Base-by-base conservation (phyloP, 1,140 invertebrate genomes). In the Drosophila serrata region DNA sequence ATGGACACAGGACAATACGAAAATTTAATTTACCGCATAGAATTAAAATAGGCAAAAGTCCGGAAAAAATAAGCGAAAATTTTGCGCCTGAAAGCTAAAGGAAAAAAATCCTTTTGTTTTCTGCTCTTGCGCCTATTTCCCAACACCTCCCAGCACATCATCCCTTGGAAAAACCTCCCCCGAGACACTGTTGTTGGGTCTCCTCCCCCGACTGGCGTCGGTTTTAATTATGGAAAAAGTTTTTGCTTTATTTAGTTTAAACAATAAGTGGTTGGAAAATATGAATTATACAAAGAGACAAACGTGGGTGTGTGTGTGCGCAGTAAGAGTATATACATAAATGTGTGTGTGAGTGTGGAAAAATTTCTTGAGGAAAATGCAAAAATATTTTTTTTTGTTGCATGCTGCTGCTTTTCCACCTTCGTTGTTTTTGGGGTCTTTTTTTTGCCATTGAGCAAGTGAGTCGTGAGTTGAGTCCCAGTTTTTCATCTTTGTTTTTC, bases 211-310 rank as follows among this genome's bases (percentile, higher is more conserved):
- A 17, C 43, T 76, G 73, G 55, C 73, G 81, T 77, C 81, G 77
- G 82, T 85, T 86, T 85, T 85, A 85, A 86, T 85, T 81, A 86
- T 85, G 81, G 77, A 85, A 85, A 81, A 86, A 85, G 82, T 85
- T 85, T 85, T 85, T 85, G 82, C 82, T 85, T 85, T 85, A 85
- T 85, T 85, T 85, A 86, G 82, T 86, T 78, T 85, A 81, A 85
- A 85, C 82, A 85, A 85, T 85, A 86, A 85, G 82, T 85, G 82
- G 82, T 86, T 86, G 82, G 68, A 85, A 85, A 86, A 86, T 85
- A 85, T 81, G 82, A 85, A 85, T 85, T 81, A 86, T 84, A 82
- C 70, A 84, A 84, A 84, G 75, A 82, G 70, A 57, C 60, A 75
- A 49, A 43, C 24, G 40, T 31, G n/a, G 59, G 37, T 55, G 43